Base-by-base conservation (phyloP, 2,888 invertebrate species). In the Andricus curvator region DNA sequence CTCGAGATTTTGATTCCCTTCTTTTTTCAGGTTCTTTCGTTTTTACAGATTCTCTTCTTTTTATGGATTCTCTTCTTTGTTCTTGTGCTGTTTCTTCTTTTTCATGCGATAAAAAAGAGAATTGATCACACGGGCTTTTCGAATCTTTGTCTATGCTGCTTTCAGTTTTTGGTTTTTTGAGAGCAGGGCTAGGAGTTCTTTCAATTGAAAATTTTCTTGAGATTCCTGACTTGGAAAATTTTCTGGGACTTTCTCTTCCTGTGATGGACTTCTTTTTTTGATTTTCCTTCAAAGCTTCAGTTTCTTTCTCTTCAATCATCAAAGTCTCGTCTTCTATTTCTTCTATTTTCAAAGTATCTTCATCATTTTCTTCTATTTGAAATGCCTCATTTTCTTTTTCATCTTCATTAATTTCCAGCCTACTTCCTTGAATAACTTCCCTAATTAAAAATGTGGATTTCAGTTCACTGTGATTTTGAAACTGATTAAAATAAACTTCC, bases 291-390 rank as follows among this genome's bases (percentile, higher is more conserved):
- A 2, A 68, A 17, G 17, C 22, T 68, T 44, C 44, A 25, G 22
- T 44, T 68, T 68, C 68, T 48, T 41, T 41, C 17, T 41, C 64
- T 44, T 77, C 64, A 64, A 77, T 25, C 33, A 29, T 64, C 51
- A 6, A 33, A 67, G 11, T 25, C 51, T 15, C 20, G n/a, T 17
- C 25, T 66, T 11, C n/a, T 17, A 56, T 56, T 56, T 56, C 56
- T n/a, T 56, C n/a, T n/a, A n/a, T 33, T 74, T 29, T 25, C 2
- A 17, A 70, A 51, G 25, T 29, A 13, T 41, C 25, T 68, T 44
- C 25, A 22, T 44, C 29, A 15, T 22, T 22, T 64, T 64, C 64
- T 44, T 64, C 13, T 37, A 77, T 64, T 77, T 37, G 48, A 44
- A 2, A 25, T 25, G n/a, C 17, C 20, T 17, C 37, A 51, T 68